phyloP scores from a whole-genome alignment of 2,113 vertebrate species.

The Sakesphorus luctuosus region DNA sequence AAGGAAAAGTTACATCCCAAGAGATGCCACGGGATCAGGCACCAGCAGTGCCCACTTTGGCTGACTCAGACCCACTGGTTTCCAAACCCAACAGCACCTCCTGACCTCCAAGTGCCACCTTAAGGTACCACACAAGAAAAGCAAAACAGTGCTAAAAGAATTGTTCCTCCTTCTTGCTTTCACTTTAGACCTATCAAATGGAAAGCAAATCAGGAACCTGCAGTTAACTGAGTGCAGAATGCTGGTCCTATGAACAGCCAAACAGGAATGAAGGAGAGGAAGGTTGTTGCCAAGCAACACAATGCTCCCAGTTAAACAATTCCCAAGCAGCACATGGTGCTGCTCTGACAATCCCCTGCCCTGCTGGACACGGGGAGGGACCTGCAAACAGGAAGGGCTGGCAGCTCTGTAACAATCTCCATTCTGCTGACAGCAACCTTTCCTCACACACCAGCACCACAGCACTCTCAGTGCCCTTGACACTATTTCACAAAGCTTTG shows the following conservation, averaged over 20 bases:
- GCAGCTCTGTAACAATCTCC: not conserved
- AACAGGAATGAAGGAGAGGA: not conserved
- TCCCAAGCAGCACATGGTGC: not conserved
- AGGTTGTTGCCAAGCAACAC: conserved; percentile 16
- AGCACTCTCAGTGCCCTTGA: not conserved
- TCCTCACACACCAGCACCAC: not conserved
- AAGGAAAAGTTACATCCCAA: not conserved
- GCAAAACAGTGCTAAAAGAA: not conserved
- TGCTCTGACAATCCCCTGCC: not conserved
- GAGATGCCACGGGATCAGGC: accelerated
- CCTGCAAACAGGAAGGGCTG: not conserved
- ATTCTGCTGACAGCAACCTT: not conserved
- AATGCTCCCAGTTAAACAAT: not conserved
- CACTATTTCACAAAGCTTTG: not conserved
- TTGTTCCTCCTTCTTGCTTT: not conserved
- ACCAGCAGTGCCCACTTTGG: not conserved
- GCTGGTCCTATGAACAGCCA: not conserved
- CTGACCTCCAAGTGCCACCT: accelerated
- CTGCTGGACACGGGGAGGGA: accelerated
- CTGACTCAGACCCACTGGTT: not conserved
- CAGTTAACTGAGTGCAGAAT: not conserved
- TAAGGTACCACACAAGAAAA: not conserved
- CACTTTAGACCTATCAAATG: not conserved
- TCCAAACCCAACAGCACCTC: not conserved
- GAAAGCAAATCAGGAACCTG: not conserved